Evolutionary conservation across 2,888 invertebrate genomes (phyloP), one percentile per base, ranked within the genome.

Genomic region (Cremastobaeus sp.): DNA sequence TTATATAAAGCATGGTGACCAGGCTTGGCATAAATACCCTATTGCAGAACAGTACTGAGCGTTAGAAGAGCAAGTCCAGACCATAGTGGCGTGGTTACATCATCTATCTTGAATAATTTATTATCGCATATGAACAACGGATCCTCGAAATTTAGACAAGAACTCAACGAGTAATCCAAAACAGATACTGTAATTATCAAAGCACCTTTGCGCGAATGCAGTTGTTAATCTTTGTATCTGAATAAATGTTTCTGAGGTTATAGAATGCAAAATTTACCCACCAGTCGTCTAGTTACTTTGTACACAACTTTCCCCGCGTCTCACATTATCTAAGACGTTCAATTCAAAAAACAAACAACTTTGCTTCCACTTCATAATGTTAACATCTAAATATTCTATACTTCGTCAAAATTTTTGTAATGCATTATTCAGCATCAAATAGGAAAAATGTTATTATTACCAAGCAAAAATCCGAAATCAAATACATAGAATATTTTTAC

Each of bases 71-170:
- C 85, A 85, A 85, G 83, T 82, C 85, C 85, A 86, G 84, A 82
- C 83, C 83, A 82, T 83, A 83, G 84, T 85, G 86, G 85, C 85
- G 83, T 86, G 85, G 86, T 84, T 85, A 86, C 86, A 86, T 86
- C 86, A 86, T 86, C 86, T 86, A 86, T 86, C 86, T 86, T 83
- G 85, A 85, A 85, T 86, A 86, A 86, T 86, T 86, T 86, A 86
- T 86, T 86, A 85, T 86, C 81, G 79, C 84, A 71, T 76, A 68
- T 71, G 71, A 71, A 64, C 83, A 82, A 84, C 79, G 82, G 83
- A 82, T 84, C 81, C 84, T 83, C 84, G 83, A 85, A 85, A 83
- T 83, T 79, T 80, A 78, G 82, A 85, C 85, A 85, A 86, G 85
- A 85, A 85, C 84, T 83, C 82, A 78, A 82, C 80, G 81, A 83